Percentiles rank a stretch among this genome's conserved stretches.
These are phyloP conservation scores for Ptilorrhoa leucosticta DNA, from an alignment of 2,113 vertebrate species.

Conservation along the genomic window DNA sequence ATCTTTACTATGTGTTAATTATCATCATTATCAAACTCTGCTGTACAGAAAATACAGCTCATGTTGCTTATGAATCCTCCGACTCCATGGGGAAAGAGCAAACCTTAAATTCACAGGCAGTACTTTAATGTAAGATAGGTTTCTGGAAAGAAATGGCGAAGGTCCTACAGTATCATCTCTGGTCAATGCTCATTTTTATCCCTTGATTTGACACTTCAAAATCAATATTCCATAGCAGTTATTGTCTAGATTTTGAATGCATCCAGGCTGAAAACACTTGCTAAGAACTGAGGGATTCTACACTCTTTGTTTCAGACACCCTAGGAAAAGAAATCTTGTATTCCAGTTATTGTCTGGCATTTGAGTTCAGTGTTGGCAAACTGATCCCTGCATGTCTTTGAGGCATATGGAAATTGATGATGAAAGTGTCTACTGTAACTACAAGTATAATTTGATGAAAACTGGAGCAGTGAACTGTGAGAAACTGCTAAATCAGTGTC, in stretches of 20 bases:
- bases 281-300: neutral
- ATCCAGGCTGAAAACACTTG: neutral
- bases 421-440: slow-evolving; percentile 69
- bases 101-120: neutral
- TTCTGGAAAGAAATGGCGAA: neutral
- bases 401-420: slow-evolving; percentile 75
- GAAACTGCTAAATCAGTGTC: slow-evolving; percentile 73
- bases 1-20: neutral
- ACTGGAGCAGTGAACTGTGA: slow-evolving; percentile 75
- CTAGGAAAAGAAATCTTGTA: neutral
- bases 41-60: neutral
- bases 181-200: neutral
- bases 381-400: slow-evolving; percentile 56
- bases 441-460: slow-evolving; percentile 76
- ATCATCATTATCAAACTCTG: neutral
- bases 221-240: neutral
- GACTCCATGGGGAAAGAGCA: neutral
- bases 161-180: neutral
- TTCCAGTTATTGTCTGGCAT: slow-evolving; percentile 44
- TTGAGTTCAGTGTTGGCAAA: slow-evolving; percentile 59
- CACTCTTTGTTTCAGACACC: slow-evolving; percentile 13
- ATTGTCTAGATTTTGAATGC: neutral
- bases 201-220: neutral
- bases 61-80: neutral
- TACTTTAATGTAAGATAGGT: neutral